Evolutionary conservation across 2,113 vertebrate species (phyloP).

Genomic region (Spilogale gracilis): DNA sequence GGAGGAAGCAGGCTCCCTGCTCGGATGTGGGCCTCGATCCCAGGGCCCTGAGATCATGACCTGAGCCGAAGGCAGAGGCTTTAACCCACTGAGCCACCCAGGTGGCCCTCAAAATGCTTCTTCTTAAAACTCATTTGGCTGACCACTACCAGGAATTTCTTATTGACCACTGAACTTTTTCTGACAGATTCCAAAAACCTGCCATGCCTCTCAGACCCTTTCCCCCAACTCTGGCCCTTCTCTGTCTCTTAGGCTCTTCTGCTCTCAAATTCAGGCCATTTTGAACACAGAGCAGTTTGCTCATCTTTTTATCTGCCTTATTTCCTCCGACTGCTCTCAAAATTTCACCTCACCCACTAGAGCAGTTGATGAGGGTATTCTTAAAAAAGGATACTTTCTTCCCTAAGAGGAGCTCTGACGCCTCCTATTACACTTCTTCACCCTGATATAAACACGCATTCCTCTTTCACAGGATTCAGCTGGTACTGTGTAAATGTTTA

Average conservation of each 20-base stretch:
- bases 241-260: not conserved
- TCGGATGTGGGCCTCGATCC: no score
- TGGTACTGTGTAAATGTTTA: not conserved
- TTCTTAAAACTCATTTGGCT: not conserved
- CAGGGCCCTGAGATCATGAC: no score
- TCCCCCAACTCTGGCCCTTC: not conserved
- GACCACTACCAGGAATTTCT: not conserved
- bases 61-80: no score
- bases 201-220: not conserved
- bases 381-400: not conserved
- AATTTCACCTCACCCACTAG: not conserved
- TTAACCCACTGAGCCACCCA: no score
- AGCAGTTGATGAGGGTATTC: slow-evolving; percentile 1
- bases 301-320: not conserved
- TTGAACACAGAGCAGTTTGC: not conserved
- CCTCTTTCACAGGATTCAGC: slow-evolving; percentile 10
- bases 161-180: not conserved
- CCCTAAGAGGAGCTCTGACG: not conserved
- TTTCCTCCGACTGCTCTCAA: not conserved
- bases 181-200: not conserved
- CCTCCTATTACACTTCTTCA: not conserved
- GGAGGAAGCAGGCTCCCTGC: no score
- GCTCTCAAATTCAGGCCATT: not conserved
- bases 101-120: not conserved
- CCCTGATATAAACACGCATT: not conserved